phyloP scores from a whole-genome alignment of 92 coral and sea anemone genomes.

The Muricea muricata region DNA sequence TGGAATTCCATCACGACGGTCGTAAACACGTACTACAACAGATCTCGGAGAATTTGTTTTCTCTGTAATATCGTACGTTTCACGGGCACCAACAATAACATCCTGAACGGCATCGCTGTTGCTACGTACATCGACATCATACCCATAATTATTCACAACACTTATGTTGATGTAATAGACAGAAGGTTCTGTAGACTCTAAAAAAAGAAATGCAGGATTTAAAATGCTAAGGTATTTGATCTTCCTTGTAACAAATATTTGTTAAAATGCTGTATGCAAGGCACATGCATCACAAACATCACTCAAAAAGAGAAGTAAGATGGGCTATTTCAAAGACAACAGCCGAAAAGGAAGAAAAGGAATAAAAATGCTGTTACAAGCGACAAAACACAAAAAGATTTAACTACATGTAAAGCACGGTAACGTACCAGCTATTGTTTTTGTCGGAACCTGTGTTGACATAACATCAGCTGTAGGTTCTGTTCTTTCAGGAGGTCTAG shows the following conservation, averaged over 20 bases:
- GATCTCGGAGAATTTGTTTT: background rate
- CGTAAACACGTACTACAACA: background rate
- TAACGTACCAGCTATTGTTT: background rate
- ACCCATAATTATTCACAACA: constrained; percentile 3
- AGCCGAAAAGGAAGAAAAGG: too few species aligned
- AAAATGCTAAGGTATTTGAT: too few species aligned
- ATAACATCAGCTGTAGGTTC: background rate
- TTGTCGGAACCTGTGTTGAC: background rate
- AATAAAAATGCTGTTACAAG: too few species aligned
- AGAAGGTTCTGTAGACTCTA: background rate
- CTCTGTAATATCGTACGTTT: background rate
- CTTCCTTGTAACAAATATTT: too few species aligned
- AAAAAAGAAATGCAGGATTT: background rate
- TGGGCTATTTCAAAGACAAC: background rate
- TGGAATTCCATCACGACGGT: constrained; percentile 27
- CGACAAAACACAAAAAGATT: too few species aligned
- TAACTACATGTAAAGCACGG: too few species aligned
- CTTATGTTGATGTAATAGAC: background rate
- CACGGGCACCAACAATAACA: background rate
- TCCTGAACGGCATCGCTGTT: background rate
- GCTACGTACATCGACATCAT: constrained; percentile 11
- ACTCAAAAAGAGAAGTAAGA: background rate
- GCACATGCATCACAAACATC: background rate
- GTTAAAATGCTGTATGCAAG: too few species aligned
- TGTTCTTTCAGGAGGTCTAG: background rate